Conservation (phyloP, 2,797 vertebrate species). For the Mionectes olivaceus region DNA sequence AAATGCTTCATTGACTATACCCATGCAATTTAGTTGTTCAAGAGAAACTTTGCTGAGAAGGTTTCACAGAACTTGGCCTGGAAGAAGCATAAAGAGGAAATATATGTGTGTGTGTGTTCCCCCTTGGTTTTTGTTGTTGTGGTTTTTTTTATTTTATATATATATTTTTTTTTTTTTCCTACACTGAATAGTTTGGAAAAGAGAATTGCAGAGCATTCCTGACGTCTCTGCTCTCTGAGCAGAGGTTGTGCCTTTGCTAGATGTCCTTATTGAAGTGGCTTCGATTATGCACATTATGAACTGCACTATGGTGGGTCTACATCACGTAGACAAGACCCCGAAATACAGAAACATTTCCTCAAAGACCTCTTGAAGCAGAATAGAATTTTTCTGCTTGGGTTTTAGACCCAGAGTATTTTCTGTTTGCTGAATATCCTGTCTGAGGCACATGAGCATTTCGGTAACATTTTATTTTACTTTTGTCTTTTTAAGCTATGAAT, state of each 20-base stretch:
- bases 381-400: neutral
- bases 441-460: neutral
- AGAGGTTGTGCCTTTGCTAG: neutral
- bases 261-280: neutral
- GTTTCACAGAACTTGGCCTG: neutral
- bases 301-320: neutral
- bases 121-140: too few relatives aligned
- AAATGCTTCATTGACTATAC: neutral
- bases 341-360: neutral
- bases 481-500: neutral
- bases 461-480: neutral
- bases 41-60: neutral
- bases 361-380: neutral
- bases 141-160: neutral
- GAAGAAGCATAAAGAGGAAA: neutral
- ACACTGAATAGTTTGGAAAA: neutral
- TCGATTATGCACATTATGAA: neutral
- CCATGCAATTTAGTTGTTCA: neutral
- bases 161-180: neutral
- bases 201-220: neutral
- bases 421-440: neutral
- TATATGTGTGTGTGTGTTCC: too few relatives aligned
- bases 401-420: neutral
- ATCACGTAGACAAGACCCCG: neutral
- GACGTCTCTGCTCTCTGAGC: neutral